Base-by-base conservation (phyloP, 2,888 invertebrate species). In the Nephrocerus scutellatus region DNA sequence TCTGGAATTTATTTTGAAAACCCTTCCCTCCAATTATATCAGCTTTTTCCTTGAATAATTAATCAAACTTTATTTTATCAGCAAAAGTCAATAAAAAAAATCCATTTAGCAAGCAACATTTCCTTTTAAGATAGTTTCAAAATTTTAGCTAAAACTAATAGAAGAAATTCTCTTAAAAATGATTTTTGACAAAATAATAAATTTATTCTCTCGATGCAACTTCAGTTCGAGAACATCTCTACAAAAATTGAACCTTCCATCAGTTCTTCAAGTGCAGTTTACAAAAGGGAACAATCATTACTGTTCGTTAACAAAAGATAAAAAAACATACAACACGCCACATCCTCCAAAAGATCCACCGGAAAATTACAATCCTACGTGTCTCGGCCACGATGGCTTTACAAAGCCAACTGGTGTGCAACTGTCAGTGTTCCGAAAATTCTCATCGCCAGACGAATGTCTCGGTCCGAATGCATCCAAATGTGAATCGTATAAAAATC, bases 301-400 rank as follows among this genome's bases (percentile, higher is more conserved):
- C n/a, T n/a, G n/a, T n/a, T n/a, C n/a, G n/a, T n/a, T n/a, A n/a
- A n/a, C 16, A 4, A 23, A n/a, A 31, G 5, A n/a, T n/a, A 43
- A 5, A 18, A 48, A 51, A 5, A 46, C 33, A 0, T 48, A 47
- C 7, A 56, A 53, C 22, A 57, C 55, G 3, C 57, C 57, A 1
- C 56, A 53, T 25, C 58, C 62, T 3, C 59, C 62, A 2, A 60
- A 56, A 39, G 63, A 63, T 44, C 63, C 63, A 1, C 57, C 61
- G 0, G 54, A 59, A 10, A 43, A 56, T 15, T 62, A 63, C 32
- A 40, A 49, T 12, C 61, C 63, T 1, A 10, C n/a, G 0, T 26
- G 35, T 8, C 42, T 63, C 4, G 44, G 41, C 5, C 59, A 60
- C 26, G 25, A 47, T 1, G 53, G 47, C 0, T 46, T 64, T 4